Evolutionary conservation across 2,113 vertebrate genomes (phyloP).

Genomic region (Gallinago jamesoni): DNA sequence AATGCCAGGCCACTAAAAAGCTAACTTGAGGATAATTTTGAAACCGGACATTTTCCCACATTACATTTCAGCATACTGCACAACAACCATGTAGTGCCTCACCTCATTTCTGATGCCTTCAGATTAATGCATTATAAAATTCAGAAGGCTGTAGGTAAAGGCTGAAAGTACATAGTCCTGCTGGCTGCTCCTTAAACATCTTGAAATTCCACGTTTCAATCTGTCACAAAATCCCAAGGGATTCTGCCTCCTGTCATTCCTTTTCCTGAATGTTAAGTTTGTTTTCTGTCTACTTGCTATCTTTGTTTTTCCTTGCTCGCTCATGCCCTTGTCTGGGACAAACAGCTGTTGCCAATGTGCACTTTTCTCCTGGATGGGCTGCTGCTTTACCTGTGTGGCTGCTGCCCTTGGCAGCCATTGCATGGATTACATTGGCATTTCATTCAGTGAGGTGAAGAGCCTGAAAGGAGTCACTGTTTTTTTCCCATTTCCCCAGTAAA

Average conservation of each 20-base stretch:
- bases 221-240: not conserved
- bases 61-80: not conserved
- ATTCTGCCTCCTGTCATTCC: not conserved
- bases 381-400: not conserved
- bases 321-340: not conserved
- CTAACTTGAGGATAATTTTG: not conserved
- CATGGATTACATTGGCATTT: not conserved
- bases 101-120: not conserved
- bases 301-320: not conserved
- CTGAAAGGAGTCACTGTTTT: not conserved
- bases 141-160: not conserved
- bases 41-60: not conserved
- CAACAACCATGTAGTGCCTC: not conserved
- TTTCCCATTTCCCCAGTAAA: not conserved
- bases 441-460: not conserved
- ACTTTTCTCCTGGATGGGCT: not conserved
- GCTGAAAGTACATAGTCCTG: not conserved
- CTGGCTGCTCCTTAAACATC: not conserved
- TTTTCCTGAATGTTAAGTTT: not conserved
- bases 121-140: not conserved
- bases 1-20: not conserved
- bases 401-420: not conserved
- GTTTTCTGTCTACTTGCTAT: not conserved
- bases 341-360: not conserved
- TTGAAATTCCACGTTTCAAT: conserved; percentile 2